These are phyloP conservation scores for Sesia apiformis DNA, from an alignment of 2,888 invertebrate species.

Conservation along the genomic window DNA sequence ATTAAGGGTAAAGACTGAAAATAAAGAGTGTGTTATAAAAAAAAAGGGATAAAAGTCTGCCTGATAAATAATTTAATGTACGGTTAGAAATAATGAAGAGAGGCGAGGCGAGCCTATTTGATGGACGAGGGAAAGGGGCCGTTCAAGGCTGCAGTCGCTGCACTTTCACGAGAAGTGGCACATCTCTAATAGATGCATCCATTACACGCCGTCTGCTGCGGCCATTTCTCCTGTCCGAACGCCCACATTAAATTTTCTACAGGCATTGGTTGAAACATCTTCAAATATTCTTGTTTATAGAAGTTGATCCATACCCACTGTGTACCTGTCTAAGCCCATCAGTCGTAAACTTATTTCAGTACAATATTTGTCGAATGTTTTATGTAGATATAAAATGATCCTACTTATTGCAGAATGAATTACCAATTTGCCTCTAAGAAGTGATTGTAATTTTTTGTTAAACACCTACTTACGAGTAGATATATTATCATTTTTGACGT, in stretches of 20 bases:
- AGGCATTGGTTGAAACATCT: not conserved
- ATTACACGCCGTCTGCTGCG: conserved; percentile 42
- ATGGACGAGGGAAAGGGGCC: conserved; percentile 71
- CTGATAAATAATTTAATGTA: conserved; percentile 59
- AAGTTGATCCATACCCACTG: no score
- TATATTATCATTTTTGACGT: no score
- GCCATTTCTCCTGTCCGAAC: conserved; percentile 39
- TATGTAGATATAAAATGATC: no score
- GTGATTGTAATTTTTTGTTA: no score
- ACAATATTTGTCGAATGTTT: no score
- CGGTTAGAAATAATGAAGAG: conserved; percentile 54
- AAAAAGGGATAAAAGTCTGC: conserved; percentile 49
- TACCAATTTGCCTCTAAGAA: no score
- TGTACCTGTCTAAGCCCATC: no score
- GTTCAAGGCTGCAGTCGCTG: conserved; percentile 62
- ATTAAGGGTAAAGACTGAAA: no score
- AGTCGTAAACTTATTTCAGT: no score
- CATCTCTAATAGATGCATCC: conserved; percentile 52
- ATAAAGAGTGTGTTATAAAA: not conserved
- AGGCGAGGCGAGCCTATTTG: conserved; percentile 37
- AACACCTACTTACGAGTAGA: no score
- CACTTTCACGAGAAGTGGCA: conserved; percentile 67
- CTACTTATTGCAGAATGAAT: no score
- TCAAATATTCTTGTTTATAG: no score
- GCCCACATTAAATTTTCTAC: conserved; percentile 26